A percentile compares a stretch with the other conserved stretches of the same genome.
phyloP scores from a whole-genome alignment of 64 coral and sea anemone genomes.

The Hydrozoanthus tunicans region DNA sequence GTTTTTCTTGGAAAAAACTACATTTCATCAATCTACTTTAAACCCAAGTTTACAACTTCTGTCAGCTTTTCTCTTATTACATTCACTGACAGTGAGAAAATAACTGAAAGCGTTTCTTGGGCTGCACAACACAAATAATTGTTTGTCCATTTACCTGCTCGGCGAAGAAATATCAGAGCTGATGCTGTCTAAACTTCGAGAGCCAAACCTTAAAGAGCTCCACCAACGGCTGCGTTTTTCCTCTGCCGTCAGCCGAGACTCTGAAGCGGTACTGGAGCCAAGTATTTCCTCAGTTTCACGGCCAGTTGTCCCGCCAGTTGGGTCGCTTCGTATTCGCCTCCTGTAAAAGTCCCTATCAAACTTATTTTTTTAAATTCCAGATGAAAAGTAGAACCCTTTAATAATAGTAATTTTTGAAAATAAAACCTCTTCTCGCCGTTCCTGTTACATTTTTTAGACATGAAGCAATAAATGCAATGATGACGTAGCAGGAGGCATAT shows the following conservation, averaged over 20 bases:
- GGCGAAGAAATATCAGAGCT: constrained; percentile 29
- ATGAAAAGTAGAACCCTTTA: no score
- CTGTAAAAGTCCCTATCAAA: neutral
- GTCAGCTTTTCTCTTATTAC: no score
- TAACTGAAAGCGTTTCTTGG: no score
- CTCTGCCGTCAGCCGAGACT: neutral
- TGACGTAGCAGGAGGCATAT: no score
- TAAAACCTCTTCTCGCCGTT: no score
- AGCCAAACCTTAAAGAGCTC: neutral
- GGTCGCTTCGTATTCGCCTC: constrained; percentile 16
- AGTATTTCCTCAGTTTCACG: neutral
- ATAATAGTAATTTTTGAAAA: no score
- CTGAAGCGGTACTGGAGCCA: neutral
- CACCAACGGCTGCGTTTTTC: constrained; percentile 30
- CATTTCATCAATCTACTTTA: no score
- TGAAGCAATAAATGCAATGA: neutral
- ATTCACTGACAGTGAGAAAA: no score
- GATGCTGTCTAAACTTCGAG: constrained; percentile 20
- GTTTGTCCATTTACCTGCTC: constrained; percentile 13
- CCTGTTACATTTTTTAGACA: no score
- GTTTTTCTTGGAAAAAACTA: no score
- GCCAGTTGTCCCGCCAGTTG: neutral
- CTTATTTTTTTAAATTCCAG: no score
- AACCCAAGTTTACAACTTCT: no score
- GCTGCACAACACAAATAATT: neutral